A percentile compares a stretch with the other conserved stretches of the same genome.
phyloP scores from a whole-genome alignment of 2,888 invertebrate species.

The Oscheius myriophilus region DNA sequence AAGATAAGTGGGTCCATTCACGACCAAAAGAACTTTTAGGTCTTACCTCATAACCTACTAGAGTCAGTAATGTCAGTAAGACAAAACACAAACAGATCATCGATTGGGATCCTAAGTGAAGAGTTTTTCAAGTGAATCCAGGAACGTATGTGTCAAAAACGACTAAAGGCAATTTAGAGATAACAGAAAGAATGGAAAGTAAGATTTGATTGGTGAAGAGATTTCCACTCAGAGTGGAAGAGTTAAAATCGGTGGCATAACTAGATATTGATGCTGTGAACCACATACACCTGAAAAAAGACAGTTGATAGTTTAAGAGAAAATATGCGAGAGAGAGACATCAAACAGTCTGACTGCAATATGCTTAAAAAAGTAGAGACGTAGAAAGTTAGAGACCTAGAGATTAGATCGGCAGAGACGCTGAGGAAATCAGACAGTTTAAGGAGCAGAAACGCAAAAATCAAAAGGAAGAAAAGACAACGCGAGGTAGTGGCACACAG shows the following conservation, averaged over 20 bases:
- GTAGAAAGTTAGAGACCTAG: too few species aligned
- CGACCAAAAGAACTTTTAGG: neutral
- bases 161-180: conserved; percentile 67
- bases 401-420: too few species aligned
- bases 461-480: too few species aligned
- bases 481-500: too few species aligned
- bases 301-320: too few species aligned
- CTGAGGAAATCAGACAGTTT: too few species aligned
- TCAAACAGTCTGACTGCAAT: too few species aligned
- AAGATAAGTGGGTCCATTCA: too few species aligned
- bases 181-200: conserved; percentile 64
- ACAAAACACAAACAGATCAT: conserved; percentile 65
- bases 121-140: conserved; percentile 62
- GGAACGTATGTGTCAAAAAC: conserved; percentile 59
- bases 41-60: conserved; percentile 49
- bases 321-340: too few species aligned
- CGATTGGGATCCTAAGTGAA: conserved; percentile 66
- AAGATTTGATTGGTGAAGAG: conserved; percentile 67
- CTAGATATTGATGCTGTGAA: conserved; percentile 55
- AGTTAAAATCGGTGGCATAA: conserved; percentile 68
- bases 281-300: conserved; percentile 57
- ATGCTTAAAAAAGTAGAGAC: too few species aligned
- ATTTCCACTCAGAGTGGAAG: conserved; percentile 64
- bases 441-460: too few species aligned
- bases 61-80: conserved; percentile 55